Base-by-base conservation (phyloP, 2,113 vertebrate genomes). In the Kobus ellipsiprymnus region DNA sequence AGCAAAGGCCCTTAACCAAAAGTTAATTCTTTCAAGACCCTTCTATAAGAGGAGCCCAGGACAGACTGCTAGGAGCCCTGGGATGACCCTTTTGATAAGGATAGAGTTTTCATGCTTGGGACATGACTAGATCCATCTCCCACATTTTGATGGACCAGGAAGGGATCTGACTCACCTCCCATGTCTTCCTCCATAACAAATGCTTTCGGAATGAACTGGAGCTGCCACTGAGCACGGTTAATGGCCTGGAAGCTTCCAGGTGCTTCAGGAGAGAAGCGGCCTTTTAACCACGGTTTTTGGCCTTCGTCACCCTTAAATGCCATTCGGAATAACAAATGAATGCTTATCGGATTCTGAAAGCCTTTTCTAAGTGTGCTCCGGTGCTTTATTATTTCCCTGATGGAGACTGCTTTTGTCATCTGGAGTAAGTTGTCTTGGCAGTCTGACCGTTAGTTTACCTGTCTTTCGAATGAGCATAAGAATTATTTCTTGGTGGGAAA, bases 401-500 rank as follows among this genome's bases (percentile, higher is more conserved):
- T 25, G 67, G 80, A 92, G 90, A 36, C 57, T 19, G 86, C 64
- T 5, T 71, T 59, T 92, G 96, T 96, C 83, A 29, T 78, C 82
- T 25, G 92, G 19, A 19, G n/a, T 30, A 12, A 78, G 81, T 40
- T 2, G 5, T 74, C 93, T 40, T 40, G 7, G 40, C 77, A 13
- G 46, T 52, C 78, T 36, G 91, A 89, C 88, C 12, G 2, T 80
- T 30, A 15, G 52, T 84, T 91, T 95, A 94, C 93, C 93, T 93
- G 94, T 92, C 93, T 94, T 96, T 97, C 90, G 59, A 87, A 95
- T 36, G 84, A 98, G 92, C 54, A 0, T 29, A 88, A 96, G 92
- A 95, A 52, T 95, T 14, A 94, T 92, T 91, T 98, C 95, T 85
- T 96, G 19, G 14, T 36, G 64, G 95, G 97, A 87, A 77, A 92